phyloP scores from a whole-genome alignment of 1,140 invertebrate genomes.

The Rhopalosiphum padi region DNA sequence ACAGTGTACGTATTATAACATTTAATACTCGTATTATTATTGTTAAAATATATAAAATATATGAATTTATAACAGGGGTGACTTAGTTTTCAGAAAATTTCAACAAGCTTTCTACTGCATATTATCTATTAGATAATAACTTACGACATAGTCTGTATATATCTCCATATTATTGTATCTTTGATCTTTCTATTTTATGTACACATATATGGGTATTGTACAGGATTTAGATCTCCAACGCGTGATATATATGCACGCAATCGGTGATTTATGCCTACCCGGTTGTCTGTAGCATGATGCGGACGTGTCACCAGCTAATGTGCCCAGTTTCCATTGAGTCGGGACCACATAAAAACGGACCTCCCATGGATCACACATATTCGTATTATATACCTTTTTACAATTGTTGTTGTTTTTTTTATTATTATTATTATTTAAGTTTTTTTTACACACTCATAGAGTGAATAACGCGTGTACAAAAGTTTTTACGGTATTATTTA shows the following conservation, averaged over 20 bases:
- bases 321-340: conserved; percentile 37
- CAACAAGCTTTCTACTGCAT: not conserved
- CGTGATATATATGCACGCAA: conserved; percentile 5
- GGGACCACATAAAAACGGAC: conserved; percentile 54
- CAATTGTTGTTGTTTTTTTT: conserved; percentile 22
- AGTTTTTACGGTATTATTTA: conserved; percentile 50
- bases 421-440: conserved; percentile 31
- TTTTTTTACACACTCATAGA: not conserved
- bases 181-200: not conserved
- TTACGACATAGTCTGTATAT: not conserved
- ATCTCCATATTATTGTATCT: not conserved
- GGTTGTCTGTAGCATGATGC: conserved; percentile 42
- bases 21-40: not conserved
- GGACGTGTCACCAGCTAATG: conserved; percentile 55
- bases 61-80: not conserved
- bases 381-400: not conserved
- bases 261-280: conserved; percentile 46
- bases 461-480: conserved; percentile 23
- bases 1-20: not conserved
- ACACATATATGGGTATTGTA: not conserved
- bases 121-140: too few relatives aligned
- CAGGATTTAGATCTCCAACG: not conserved
- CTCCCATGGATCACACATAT: conserved; percentile 44
- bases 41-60: not conserved
- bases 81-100: not conserved